These are phyloP conservation scores for Neuroterus valhalla DNA, from an alignment of 1,140 invertebrate species.

Conservation along the genomic window DNA sequence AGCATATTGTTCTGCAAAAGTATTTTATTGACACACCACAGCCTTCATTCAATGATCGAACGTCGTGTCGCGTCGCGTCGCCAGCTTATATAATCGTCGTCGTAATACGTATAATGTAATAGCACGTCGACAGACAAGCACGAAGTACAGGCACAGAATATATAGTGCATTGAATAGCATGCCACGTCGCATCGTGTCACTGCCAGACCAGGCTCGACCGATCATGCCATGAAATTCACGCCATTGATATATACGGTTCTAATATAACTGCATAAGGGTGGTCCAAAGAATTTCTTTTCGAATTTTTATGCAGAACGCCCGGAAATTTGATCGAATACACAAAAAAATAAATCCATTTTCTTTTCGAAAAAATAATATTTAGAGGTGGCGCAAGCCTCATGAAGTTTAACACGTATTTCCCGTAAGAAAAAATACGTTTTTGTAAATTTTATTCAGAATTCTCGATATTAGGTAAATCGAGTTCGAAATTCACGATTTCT, in stretches of 20 bases:
- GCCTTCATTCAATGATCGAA: conserved; percentile 11
- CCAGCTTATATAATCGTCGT: background rate
- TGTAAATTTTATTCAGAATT: too few relatives aligned
- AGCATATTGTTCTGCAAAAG: background rate
- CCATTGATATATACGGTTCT: conserved; percentile 6
- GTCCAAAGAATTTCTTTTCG: too few relatives aligned
- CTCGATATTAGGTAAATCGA: too few relatives aligned
- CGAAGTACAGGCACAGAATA: conserved; percentile 21
- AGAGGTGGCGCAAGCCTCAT: too few relatives aligned
- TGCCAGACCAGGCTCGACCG: background rate
- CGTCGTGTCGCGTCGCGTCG: too few relatives aligned
- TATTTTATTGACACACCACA: conserved; percentile 9
- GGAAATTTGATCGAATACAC: too few relatives aligned
- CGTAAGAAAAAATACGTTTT: too few relatives aligned
- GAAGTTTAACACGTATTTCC: too few relatives aligned
- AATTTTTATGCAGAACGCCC: too few relatives aligned
- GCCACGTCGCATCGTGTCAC: background rate
- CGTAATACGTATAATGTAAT: background rate
- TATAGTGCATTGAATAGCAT: conserved; percentile 26
- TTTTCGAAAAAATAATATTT: too few relatives aligned
- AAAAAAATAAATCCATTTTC: too few relatives aligned
- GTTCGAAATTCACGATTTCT: too few relatives aligned
- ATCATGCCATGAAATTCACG: conserved; percentile 13
- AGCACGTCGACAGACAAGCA: conserved; percentile 7
- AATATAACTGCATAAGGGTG: background rate